Evolutionary conservation across 2,797 vertebrate species (phyloP), one percentile per base, ranked within the genome.

Genomic region (Eulemur mongoz): DNA sequence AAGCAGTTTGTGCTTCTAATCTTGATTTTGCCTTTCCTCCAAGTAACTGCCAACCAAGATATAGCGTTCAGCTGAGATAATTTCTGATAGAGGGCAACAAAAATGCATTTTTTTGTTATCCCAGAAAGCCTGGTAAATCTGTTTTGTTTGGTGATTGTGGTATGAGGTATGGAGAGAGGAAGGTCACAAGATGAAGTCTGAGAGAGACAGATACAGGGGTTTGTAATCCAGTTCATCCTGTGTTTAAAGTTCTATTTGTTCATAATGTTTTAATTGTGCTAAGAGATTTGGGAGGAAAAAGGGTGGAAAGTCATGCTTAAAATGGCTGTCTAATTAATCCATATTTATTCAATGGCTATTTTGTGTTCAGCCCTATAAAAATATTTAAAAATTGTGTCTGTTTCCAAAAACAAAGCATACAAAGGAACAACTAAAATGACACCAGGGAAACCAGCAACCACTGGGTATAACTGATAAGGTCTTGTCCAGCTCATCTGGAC

Each of bases 181-280:
- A 78, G 40, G 67, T 43, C 8, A 23, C 10, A 72, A 79, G 38
- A 35, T 38, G 40, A 73, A 52, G 43, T 76, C 45, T 75, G 38
- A 91, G n/a, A 65, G 63, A 86, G 22, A 59, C 35, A 73, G 50
- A 79, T 4, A 35, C 0, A 4, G 54, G 18, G 22, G 23, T 73
- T 40, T 86, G 17, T 70, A 63, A 79, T 17, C 25, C 52, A 65
- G 30, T 63, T 30, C 50, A 87, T 11, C 13, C 87, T 81, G 48
- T 40, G 38, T 40, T 78, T 70, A 70, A 94, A 83, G 27, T 84
- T 61, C 14, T 70, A n/a, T 61, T 76, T 84, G 54, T 54, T 90
- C 59, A 81, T 32, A 25, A 89, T 48, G 23, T 94, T 91, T 89
- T 87, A 80, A 86, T 94, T 82, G 69, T 63, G 35, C 22, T 92